phyloP scores from a whole-genome alignment of 2,113 vertebrate genomes.

The Naja naja region DNA sequence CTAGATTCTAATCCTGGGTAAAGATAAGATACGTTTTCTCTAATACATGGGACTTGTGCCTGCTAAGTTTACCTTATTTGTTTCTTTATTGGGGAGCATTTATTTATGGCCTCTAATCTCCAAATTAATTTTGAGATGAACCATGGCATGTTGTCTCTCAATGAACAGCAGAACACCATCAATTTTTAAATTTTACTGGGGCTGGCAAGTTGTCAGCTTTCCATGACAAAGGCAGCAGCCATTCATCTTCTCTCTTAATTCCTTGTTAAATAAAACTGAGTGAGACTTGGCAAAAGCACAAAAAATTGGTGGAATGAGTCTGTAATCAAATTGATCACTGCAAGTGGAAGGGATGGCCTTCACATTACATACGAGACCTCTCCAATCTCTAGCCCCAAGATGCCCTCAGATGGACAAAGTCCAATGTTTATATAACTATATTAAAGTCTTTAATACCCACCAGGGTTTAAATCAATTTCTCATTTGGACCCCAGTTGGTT shows the following conservation, averaged over 20 bases:
- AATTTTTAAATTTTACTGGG: background rate
- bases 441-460: background rate
- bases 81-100: background rate
- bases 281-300: background rate
- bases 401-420: background rate
- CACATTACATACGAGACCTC: background rate
- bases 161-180: background rate
- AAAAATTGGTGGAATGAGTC: background rate
- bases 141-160: background rate
- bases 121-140: background rate
- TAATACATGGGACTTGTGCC: background rate
- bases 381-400: background rate
- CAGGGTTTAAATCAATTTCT: background rate
- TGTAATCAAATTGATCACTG: background rate
- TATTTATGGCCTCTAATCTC: background rate
- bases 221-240: background rate
- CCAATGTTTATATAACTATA: background rate
- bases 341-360: background rate
- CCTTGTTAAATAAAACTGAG: constrained; percentile 4
- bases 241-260: background rate
- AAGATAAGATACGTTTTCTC: background rate
- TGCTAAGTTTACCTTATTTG: background rate
- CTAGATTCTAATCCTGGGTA: background rate
- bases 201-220: background rate
- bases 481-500: background rate